These are phyloP conservation scores for Campopleginae sp. DNA, from an alignment of 2,888 invertebrate genomes.

Conservation along the genomic window DNA sequence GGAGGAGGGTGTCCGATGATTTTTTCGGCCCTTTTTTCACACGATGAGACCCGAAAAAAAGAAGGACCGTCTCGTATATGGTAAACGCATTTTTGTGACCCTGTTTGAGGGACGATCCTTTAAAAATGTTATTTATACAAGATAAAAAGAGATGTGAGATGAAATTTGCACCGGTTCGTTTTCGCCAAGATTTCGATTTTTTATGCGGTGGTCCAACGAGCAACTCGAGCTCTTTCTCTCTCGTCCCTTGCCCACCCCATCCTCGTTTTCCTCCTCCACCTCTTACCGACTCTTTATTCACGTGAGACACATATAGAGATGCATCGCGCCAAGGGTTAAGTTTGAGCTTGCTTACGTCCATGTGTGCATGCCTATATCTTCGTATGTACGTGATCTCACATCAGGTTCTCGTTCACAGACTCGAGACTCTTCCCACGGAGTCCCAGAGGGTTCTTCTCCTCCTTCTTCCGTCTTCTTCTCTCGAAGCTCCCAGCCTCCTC, in stretches of 20 bases:
- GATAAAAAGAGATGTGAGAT: constrained; percentile 47
- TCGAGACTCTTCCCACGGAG: constrained; percentile 69
- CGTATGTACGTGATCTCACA: constrained; percentile 47
- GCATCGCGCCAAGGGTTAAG: constrained; percentile 48
- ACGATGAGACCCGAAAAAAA: constrained; percentile 48
- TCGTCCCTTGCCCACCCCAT: constrained; percentile 28
- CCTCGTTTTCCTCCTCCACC: constrained; percentile 9
- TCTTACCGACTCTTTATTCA: constrained; percentile 33
- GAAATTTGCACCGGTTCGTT: constrained; percentile 64
- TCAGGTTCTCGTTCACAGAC: constrained; percentile 54
- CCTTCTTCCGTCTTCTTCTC: constrained; percentile 53
- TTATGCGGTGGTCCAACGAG: constrained; percentile 65
- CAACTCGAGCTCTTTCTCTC: constrained; percentile 65
- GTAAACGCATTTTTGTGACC: constrained; percentile 53
- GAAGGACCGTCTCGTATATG: constrained; percentile 20
- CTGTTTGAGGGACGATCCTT: constrained; percentile 52
- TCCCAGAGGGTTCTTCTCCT: constrained; percentile 63
- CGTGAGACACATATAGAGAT: constrained; percentile 46
- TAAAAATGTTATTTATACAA: constrained; percentile 39
- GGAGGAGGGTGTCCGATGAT: constrained; percentile 61
- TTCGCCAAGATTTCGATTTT: constrained; percentile 61
- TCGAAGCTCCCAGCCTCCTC: constrained; percentile 47
- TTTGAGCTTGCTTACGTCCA: constrained; percentile 23
- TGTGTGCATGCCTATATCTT: constrained; percentile 26
- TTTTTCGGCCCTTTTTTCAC: constrained; percentile 52